These are phyloP conservation scores for Xestobium rufovillosum DNA, from an alignment of 2,888 invertebrate genomes.

Conservation along the genomic window DNA sequence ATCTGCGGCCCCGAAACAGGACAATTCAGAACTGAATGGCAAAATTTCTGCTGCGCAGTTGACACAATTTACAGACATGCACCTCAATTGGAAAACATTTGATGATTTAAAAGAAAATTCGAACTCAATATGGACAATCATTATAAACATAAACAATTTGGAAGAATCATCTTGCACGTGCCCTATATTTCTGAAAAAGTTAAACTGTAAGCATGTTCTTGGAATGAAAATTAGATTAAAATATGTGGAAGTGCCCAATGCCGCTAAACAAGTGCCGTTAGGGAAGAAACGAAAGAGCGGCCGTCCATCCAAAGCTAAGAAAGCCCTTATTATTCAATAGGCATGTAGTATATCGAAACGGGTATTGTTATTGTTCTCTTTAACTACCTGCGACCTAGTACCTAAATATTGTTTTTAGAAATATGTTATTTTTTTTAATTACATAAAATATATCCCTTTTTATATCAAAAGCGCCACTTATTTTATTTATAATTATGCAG, in stretches of 20 bases:
- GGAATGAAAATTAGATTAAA: background rate
- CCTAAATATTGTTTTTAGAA: too few relatives aligned
- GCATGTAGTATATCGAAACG: too few relatives aligned
- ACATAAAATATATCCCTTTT: too few relatives aligned
- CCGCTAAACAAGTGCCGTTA: background rate
- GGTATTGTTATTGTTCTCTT: too few relatives aligned
- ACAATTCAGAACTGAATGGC: too few relatives aligned
- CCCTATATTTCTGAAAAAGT: background rate
- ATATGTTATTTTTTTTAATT: too few relatives aligned
- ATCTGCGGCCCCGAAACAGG: background rate
- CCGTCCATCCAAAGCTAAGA: background rate
- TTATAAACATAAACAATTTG: background rate
- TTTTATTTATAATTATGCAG: too few relatives aligned
- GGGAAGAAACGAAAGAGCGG: constrained; percentile 2
- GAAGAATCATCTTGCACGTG: background rate
- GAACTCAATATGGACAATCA: background rate
- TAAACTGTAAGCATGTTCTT: background rate
- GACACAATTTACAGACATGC: background rate
- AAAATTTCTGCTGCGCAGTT: too few relatives aligned
- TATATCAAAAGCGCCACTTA: too few relatives aligned
- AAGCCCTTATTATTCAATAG: constrained; percentile 1
- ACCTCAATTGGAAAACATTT: background rate
- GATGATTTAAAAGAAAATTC: background rate
- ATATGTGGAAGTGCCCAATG: background rate
- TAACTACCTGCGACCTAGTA: too few relatives aligned